These are phyloP conservation scores for Hecatera dysodea DNA, from an alignment of 2,888 invertebrate species.

Conservation along the genomic window DNA sequence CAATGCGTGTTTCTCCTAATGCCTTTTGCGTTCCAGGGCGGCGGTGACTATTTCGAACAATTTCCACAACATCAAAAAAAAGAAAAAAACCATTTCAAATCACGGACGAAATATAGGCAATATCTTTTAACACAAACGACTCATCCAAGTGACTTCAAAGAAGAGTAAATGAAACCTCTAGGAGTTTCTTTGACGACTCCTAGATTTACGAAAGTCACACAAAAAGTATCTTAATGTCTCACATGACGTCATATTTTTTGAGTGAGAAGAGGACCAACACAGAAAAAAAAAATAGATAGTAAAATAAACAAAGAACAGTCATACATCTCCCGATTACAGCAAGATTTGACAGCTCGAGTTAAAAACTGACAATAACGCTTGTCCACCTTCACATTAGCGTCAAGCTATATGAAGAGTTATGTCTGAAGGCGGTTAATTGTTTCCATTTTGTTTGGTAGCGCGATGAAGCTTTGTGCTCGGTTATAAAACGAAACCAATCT, in stretches of 20 bases:
- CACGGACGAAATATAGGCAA: too few relatives aligned
- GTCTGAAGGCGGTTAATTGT: not conserved
- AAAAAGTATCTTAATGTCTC: not conserved
- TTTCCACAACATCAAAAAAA: too few relatives aligned
- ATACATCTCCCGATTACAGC: conserved; percentile 33
- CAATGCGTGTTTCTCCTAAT: too few relatives aligned
- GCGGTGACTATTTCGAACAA: too few relatives aligned
- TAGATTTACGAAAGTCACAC: not conserved
- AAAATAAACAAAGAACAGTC: conserved; percentile 22
- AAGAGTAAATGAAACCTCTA: too few relatives aligned
- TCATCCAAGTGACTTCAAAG: too few relatives aligned
- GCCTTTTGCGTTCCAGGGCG: too few relatives aligned
- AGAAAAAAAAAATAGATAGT: not conserved
- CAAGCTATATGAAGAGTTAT: conserved; percentile 26
- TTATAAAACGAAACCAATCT: not conserved
- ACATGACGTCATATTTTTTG: not conserved
- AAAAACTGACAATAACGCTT: conserved; percentile 30
- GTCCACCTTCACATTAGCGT: conserved; percentile 31
- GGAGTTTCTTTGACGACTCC: too few relatives aligned
- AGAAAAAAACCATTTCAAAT: too few relatives aligned
- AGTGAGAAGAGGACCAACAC: not conserved
- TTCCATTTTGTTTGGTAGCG: conserved; percentile 4
- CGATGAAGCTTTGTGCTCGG: not conserved
- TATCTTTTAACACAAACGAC: too few relatives aligned
- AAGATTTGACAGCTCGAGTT: conserved; percentile 15